phyloP scores from a whole-genome alignment of 1,140 invertebrate genomes.

The Aradophagus sp. region DNA sequence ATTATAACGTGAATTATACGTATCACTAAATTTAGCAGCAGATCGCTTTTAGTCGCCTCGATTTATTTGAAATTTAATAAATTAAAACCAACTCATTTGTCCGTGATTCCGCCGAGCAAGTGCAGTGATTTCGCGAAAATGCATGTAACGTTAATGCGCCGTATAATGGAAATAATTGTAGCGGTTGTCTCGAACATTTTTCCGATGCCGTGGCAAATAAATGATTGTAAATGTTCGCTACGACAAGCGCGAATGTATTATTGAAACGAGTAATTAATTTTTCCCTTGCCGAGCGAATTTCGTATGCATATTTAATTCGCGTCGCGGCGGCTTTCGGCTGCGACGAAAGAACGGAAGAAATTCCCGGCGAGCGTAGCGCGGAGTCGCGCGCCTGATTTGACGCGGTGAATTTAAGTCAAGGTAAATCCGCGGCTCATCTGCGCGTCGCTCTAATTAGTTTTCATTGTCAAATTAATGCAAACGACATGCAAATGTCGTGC shows the following conservation, averaged over 20 bases:
- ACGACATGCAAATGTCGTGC: conserved; percentile 38
- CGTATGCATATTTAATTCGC: conserved; percentile 11
- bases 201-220: conserved; percentile 5
- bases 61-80: no score
- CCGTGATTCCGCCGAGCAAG: no score
- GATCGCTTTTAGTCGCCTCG: no score
- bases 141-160: no score
- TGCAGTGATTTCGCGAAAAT: no score
- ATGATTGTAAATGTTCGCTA: conserved; percentile 13
- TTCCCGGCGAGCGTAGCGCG: conserved; percentile 17
- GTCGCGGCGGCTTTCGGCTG: not conserved
- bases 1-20: no score
- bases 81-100: no score
- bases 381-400: conserved; percentile 30
- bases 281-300: not conserved
- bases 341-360: conserved; percentile 10
- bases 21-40: no score
- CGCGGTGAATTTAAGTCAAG: conserved; percentile 37
- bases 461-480: conserved; percentile 46
- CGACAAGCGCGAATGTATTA: conserved; percentile 6
- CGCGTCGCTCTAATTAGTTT: conserved; percentile 43
- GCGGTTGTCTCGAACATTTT: not conserved
- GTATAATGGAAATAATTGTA: no score
- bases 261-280: conserved; percentile 22
- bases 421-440: conserved; percentile 35